Evolutionary conservation across 2,797 vertebrate genomes (phyloP), one percentile per base, ranked within the genome.

Genomic region (Macrochelys suwanniensis): DNA sequence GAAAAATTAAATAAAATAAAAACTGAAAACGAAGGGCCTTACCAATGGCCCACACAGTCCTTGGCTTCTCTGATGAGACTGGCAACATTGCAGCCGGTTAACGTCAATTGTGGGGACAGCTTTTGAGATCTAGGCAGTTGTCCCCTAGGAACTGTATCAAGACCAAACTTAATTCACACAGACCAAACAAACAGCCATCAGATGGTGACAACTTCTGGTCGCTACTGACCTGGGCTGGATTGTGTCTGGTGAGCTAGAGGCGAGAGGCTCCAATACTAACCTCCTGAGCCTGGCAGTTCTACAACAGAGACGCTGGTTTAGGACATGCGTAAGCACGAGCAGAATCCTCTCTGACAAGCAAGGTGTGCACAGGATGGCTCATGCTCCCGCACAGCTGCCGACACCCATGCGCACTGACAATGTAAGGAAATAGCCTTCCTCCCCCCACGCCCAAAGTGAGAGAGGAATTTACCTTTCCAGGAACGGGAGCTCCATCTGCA

Each of bases 401-500:
- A 28, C 17, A 79, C 31, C 87, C 80, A 11, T 57, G n/a, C 50
- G 61, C 0, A 2, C 3, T 6, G 49, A 0, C 31, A 93, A 59
- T 49, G 31, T 81, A 89, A 89, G 21, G 19, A 47, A 86, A 13
- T 57, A 90, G 49, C 28, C 45, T 50, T 59, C 33, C 61, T 91
- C 53, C 5, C 77, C 37, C 84, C 91, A 65, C 76, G 83, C 94
- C 82, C n/a, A 53, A 97, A 87, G 2, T 89, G 7, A 92, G 74
- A 95, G 50, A 87, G 4, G 31, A 90, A 90, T 94, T 57, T 97
- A 99, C 99, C 98, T 99, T 97, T 99, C 99, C 92, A 99, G 97
- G 97, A 99, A 99, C 0, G 98, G 98, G 91, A 99, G 98, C 42
- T 99, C 99, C 98, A 99, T 97, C 99, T 99, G 98, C 95, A 98